Percentiles rank a stretch among this genome's conserved stretches.
Evolutionary conservation across 1,140 invertebrate genomes (phyloP).

Genomic region (Tetraneura akinire): DNA sequence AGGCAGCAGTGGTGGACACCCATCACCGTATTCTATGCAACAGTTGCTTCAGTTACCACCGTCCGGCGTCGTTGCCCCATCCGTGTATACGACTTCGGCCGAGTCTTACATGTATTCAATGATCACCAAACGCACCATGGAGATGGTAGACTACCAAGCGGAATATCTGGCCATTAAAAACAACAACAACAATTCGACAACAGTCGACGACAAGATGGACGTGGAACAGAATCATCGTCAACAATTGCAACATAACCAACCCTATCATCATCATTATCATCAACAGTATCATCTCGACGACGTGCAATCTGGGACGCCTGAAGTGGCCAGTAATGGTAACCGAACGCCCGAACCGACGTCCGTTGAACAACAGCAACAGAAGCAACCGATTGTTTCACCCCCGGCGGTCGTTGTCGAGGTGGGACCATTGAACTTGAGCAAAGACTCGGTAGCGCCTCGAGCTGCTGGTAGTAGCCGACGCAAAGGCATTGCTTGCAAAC

Average conservation of each 20-base stretch:
- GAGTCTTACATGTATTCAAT: conserved; percentile 42
- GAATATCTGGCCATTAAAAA: conserved; percentile 39
- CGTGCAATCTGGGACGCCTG: not conserved
- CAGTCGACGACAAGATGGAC: conserved; percentile 45
- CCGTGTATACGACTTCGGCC: conserved; percentile 7
- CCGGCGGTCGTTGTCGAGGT: not conserved
- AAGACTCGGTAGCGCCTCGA: conserved; percentile 33
- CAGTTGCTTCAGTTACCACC: conserved; percentile 53
- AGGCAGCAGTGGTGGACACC: conserved; percentile 37
- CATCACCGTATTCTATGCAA: conserved; percentile 50
- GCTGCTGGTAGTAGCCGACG: conserved; percentile 68
- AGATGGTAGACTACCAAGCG: conserved; percentile 24
- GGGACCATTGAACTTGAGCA: conserved; percentile 54
- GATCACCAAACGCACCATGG: conserved; percentile 31
- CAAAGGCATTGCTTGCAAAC: conserved; percentile 77
- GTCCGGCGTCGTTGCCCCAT: not conserved
- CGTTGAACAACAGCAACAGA: not conserved
- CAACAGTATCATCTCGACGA: conserved; percentile 17
- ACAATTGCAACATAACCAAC: not conserved
- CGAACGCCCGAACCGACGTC: conserved; percentile 46
- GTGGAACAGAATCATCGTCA: not conserved
- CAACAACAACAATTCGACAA: conserved; percentile 28
- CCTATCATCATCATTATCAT: not conserved
- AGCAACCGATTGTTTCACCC: not conserved
- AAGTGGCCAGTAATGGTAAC: not conserved